These are phyloP conservation scores for Siniperca obscura DNA, from an alignment of 2,797 vertebrate genomes.

Conservation along the genomic window DNA sequence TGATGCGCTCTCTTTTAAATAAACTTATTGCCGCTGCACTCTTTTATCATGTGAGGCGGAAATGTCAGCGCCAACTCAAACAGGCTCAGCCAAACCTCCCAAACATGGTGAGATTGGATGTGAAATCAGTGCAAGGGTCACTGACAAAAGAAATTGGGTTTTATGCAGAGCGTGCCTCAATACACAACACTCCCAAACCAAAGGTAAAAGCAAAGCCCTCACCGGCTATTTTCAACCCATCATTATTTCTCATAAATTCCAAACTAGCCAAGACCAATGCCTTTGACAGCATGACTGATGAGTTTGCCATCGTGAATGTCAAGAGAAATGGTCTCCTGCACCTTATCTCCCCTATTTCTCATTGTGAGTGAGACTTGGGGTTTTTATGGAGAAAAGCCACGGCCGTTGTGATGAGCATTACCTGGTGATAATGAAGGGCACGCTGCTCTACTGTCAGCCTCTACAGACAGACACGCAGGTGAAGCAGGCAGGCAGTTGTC, in stretches of 20 bases:
- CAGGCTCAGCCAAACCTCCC: slow-evolving; percentile 58
- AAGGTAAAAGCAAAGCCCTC: slow-evolving; percentile 75
- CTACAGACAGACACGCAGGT: slow-evolving; percentile 57
- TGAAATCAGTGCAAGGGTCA: slow-evolving; percentile 82
- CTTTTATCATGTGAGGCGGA: slow-evolving; percentile 68
- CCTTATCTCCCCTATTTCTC: slow-evolving; percentile 85
- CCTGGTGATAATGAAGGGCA: slow-evolving; percentile 86
- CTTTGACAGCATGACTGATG: slow-evolving; percentile 90
- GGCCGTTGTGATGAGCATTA: slow-evolving; percentile 84
- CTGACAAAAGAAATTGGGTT: slow-evolving; percentile 84
- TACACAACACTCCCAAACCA: slow-evolving; percentile 76
- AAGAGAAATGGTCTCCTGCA: slow-evolving; percentile 87
- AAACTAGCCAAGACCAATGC: slow-evolving; percentile 83
- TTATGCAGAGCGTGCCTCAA: slow-evolving; percentile 81
- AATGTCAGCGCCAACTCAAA: slow-evolving; percentile 75
- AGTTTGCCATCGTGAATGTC: slow-evolving; percentile 87
- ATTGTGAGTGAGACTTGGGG: slow-evolving; percentile 84
- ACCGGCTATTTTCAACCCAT: slow-evolving; percentile 83
- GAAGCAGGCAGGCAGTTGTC: slow-evolving; percentile 47
- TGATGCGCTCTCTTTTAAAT: slow-evolving; percentile 47
- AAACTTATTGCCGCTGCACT: slow-evolving; percentile 39
- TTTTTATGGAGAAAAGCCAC: slow-evolving; percentile 82
- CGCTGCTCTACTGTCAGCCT: slow-evolving; percentile 76
- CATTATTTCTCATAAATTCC: slow-evolving; percentile 90
- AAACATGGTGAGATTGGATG: slow-evolving; percentile 75